Evolutionary conservation across 2,113 vertebrate genomes (phyloP).

Genomic region (Odobenus rosmarus): DNA sequence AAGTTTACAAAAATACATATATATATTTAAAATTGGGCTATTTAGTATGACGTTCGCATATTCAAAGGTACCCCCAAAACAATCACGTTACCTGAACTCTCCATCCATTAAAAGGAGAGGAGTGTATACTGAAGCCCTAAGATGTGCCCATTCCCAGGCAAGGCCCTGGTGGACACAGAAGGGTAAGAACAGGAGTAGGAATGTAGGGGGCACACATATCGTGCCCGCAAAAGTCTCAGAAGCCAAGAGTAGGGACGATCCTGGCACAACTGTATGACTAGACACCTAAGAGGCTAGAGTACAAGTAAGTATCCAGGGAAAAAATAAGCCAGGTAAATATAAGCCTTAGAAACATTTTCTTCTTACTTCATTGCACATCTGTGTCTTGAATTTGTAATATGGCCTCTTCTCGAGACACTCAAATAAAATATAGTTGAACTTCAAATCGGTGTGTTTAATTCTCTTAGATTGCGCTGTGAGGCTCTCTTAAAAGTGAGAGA

Average conservation of each 20-base stretch:
- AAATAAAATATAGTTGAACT: constrained; percentile 36
- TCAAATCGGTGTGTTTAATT: not conserved
- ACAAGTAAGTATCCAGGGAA: not conserved
- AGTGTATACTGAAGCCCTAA: not conserved
- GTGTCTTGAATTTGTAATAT: constrained; percentile 13
- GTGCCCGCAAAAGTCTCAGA: not conserved
- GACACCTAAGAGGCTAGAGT: not conserved
- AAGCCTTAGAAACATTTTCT: not conserved
- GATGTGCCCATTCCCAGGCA: not conserved
- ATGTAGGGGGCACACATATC: not conserved
- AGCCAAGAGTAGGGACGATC: not conserved
- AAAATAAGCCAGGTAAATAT: not conserved
- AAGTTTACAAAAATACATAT: not conserved
- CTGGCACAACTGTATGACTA: not conserved
- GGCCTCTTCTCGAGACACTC: not conserved
- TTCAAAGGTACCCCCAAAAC: not conserved
- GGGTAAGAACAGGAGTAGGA: not conserved
- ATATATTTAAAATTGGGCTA: not conserved
- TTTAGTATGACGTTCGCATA: not conserved
- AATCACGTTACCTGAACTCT: not conserved
- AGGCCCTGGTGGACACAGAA: not conserved
- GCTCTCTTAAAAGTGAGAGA: constrained; percentile 67
- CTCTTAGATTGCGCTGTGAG: constrained; percentile 60
- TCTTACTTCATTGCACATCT: not conserved
- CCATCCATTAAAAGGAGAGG: not conserved